Percentiles rank a stretch among this genome's conserved stretches.
Evolutionary conservation across 2,888 invertebrate species (phyloP).

Genomic region (Cephonodes hylas): DNA sequence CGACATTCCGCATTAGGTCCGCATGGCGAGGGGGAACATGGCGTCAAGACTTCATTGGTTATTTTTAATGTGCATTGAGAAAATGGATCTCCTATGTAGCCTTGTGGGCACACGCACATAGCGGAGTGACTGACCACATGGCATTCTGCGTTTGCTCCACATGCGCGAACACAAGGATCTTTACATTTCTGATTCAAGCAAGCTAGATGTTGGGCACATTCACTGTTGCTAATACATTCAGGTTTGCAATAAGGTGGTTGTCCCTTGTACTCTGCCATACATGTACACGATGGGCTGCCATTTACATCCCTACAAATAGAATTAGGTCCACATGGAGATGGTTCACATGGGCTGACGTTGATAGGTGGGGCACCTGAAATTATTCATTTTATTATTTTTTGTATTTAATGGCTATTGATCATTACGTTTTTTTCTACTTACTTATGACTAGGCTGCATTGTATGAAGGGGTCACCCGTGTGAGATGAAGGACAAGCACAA

Average conservation of each 20-base stretch:
- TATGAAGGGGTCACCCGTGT: constrained; percentile 85
- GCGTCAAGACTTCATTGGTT: constrained; percentile 78
- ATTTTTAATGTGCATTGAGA: constrained; percentile 76
- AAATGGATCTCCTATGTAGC: constrained; percentile 85
- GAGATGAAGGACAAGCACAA: constrained; percentile 85
- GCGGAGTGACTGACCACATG: constrained; percentile 89
- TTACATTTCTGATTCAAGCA: constrained; percentile 88
- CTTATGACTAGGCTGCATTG: constrained; percentile 67
- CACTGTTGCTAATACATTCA: constrained; percentile 89
- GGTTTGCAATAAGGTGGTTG: constrained; percentile 89
- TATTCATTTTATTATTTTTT: constrained; percentile 7
- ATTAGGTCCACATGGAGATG: constrained; percentile 90
- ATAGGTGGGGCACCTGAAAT: constrained; percentile 47
- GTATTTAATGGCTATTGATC: not conserved
- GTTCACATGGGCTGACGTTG: constrained; percentile 84
- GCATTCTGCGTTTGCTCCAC: constrained; percentile 87
- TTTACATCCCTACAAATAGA: constrained; percentile 86
- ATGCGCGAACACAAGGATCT: constrained; percentile 87
- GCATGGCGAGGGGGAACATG: constrained; percentile 86
- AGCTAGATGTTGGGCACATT: constrained; percentile 86
- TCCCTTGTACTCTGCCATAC: constrained; percentile 85
- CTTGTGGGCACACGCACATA: constrained; percentile 86
- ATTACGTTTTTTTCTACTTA: constrained; percentile 38
- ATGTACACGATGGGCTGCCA: constrained; percentile 87
- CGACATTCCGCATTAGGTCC: constrained; percentile 86